Conservation (phyloP, 2,113 vertebrate species). For the Numenius arquata region DNA sequence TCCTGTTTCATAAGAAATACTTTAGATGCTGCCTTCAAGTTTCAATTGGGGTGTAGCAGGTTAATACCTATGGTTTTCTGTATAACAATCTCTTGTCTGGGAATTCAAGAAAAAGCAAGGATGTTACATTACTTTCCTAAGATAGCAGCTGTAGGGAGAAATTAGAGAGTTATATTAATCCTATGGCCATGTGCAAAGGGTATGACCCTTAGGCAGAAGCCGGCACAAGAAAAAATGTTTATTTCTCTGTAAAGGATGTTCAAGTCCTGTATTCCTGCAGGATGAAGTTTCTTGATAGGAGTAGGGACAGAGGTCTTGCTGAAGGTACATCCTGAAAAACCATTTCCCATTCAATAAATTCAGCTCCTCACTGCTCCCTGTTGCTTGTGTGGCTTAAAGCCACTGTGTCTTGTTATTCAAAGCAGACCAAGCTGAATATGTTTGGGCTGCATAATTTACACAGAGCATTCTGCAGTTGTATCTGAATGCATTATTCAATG, state of each 20-base stretch:
- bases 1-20: neutral
- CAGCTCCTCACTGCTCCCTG: neutral
- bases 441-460: constrained; percentile 17
- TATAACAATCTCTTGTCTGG: neutral
- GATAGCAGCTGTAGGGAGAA: neutral
- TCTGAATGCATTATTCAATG: constrained; percentile 10
- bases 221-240: neutral
- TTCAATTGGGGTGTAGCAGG: neutral
- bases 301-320: neutral
- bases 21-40: neutral
- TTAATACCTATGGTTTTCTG: neutral
- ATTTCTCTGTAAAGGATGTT: neutral
- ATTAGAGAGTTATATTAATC: neutral
- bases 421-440: neutral
- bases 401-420: neutral
- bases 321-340: neutral
- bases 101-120: constrained; percentile 6
- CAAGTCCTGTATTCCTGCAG: neutral
- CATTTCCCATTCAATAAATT: neutral
- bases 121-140: constrained; percentile 43
- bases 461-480: neutral
- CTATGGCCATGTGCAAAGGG: accelerated
- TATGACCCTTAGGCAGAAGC: neutral
- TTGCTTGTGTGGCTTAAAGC: neutral
- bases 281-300: neutral